Percentiles rank a stretch among this genome's conserved stretches.
Evolutionary conservation across 2,888 invertebrate species (phyloP).

Genomic region (Ceriagrion tenellum): DNA sequence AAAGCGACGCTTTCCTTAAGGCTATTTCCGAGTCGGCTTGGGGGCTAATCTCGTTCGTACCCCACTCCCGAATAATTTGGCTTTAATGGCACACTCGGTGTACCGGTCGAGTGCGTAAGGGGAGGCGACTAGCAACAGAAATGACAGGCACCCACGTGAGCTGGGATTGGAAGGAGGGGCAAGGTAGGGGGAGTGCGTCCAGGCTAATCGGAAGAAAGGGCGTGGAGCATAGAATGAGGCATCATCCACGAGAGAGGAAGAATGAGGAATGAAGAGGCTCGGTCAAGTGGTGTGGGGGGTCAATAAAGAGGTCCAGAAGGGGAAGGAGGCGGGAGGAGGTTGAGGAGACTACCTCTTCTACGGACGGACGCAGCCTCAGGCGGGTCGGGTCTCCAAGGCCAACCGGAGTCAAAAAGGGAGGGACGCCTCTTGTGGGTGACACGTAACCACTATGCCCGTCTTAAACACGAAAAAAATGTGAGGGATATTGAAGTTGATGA

Average conservation of each 20-base stretch:
- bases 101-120: background rate
- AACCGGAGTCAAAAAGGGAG: background rate
- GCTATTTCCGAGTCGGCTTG: background rate
- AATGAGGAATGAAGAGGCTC: background rate
- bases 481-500: background rate
- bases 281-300: slow-evolving; percentile 1
- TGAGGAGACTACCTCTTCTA: background rate
- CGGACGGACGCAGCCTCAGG: slow-evolving; percentile 31
- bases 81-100: background rate
- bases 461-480: background rate
- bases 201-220: slow-evolving; percentile 12
- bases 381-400: slow-evolving; percentile 61
- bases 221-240: slow-evolving; percentile 15
- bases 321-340: background rate
- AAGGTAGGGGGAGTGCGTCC: background rate
- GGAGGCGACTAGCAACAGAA: background rate
- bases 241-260: background rate
- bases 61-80: background rate
- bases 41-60: background rate
- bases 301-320: background rate
- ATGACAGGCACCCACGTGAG: background rate
- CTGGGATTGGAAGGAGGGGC: background rate
- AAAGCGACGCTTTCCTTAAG: background rate
- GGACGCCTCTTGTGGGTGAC: slow-evolving; percentile 26
- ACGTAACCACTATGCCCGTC: slow-evolving; percentile 43